phyloP scores from a whole-genome alignment of 2,888 invertebrate genomes.

The Lutraria lutraria region DNA sequence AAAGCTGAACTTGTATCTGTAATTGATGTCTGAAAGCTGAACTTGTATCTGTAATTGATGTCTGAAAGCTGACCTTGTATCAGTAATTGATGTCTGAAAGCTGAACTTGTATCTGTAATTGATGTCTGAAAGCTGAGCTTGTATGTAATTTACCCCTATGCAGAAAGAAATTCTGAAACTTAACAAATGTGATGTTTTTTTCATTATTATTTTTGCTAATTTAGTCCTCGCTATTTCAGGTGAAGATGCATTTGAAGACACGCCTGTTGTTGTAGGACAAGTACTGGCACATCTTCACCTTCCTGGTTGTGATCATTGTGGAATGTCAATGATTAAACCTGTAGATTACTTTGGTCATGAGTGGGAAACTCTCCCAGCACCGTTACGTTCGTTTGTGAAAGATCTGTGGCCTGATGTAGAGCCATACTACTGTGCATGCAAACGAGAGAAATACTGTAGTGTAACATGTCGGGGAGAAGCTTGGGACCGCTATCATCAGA shows the following conservation, averaged over 20 bases:
- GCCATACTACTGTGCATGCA: conserved; percentile 75
- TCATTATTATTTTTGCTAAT: too few relatives aligned
- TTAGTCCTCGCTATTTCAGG: conserved; percentile 86
- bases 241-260: conserved; percentile 94
- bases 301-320: conserved; percentile 94
- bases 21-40: too few relatives aligned
- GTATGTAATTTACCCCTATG: too few relatives aligned
- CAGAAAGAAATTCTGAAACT: too few relatives aligned
- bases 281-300: conserved; percentile 92
- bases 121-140: too few relatives aligned
- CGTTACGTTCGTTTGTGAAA: conserved; percentile 68
- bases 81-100: too few relatives aligned
- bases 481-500: conserved; percentile 91
- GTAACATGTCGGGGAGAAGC: conserved; percentile 91
- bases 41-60: too few relatives aligned
- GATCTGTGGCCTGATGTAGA: conserved; percentile 79
- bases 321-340: conserved; percentile 95
- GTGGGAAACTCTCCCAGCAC: conserved; percentile 61
- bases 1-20: too few relatives aligned
- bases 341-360: conserved; percentile 88
- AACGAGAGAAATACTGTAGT: conserved; percentile 86
- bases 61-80: too few relatives aligned
- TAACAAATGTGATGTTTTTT: too few relatives aligned
- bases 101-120: too few relatives aligned
- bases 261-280: conserved; percentile 95